These are phyloP conservation scores for Brenthis ino DNA, from an alignment of 2,888 invertebrate genomes.

Conservation along the genomic window DNA sequence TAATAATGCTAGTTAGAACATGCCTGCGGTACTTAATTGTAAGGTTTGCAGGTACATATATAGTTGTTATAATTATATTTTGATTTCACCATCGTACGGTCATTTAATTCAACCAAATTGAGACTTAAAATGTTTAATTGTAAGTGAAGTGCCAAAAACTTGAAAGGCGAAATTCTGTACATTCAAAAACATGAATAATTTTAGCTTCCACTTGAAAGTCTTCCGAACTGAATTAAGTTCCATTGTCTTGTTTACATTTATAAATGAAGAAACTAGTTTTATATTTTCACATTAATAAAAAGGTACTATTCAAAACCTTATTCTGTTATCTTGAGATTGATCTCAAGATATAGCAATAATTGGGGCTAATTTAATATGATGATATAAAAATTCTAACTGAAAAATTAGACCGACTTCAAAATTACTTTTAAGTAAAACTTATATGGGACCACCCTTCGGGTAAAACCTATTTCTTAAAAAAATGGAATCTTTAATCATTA, in stretches of 20 bases:
- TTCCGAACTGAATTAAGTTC: constrained; percentile 9
- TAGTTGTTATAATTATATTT: constrained; percentile 32
- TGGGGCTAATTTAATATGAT: constrained; percentile 1
- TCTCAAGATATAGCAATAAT: too few species aligned
- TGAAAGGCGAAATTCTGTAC: not conserved
- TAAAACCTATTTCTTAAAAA: too few species aligned
- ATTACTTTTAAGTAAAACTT: too few species aligned
- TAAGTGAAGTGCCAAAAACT: constrained; percentile 15
- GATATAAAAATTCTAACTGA: not conserved
- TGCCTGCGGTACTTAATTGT: constrained; percentile 36
- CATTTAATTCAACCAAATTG: not conserved
- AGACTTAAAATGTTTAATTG: not conserved
- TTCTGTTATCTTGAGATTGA: too few species aligned
- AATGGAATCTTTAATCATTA: too few species aligned
- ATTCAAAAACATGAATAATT: constrained; percentile 15
- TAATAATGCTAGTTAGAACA: constrained; percentile 29
- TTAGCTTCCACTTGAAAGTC: constrained; percentile 6
- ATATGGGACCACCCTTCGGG: too few species aligned
- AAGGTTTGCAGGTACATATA: constrained; percentile 21
- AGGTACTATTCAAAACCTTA: too few species aligned
- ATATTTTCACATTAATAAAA: constrained; percentile 11
- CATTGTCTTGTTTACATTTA: constrained; percentile 3
- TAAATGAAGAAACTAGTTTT: not conserved
- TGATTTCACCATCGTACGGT: constrained; percentile 16
- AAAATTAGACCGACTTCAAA: too few species aligned